Conservation (phyloP, 2,888 invertebrate genomes). For the Glaucopsyche alexis region DNA sequence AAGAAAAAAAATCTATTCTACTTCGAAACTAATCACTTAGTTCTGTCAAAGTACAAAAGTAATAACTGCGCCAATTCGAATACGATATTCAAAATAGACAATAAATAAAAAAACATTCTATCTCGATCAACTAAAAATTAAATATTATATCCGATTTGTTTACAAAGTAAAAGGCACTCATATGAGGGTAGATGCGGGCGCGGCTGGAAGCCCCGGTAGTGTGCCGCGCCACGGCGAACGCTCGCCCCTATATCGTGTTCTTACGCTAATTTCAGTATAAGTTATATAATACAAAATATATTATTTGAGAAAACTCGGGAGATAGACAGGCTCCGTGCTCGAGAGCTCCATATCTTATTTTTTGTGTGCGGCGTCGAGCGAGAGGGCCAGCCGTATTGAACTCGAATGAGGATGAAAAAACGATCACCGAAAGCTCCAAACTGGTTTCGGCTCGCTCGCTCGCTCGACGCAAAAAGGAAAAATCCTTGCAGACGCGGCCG, state of each 20-base stretch:
- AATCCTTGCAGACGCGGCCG: constrained; percentile 58
- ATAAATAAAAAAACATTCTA: constrained; percentile 78
- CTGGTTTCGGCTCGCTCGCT: constrained; percentile 69
- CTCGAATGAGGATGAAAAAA: constrained; percentile 57
- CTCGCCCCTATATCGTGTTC: constrained; percentile 37
- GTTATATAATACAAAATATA: constrained; percentile 55
- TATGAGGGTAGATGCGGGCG: constrained; percentile 49
- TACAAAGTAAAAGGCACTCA: constrained; percentile 75
- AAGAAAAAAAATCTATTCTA: constrained; percentile 74
- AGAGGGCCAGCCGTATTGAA: constrained; percentile 53
- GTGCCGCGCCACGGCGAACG: constrained; percentile 48
- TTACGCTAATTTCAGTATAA: constrained; percentile 29
- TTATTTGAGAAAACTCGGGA: constrained; percentile 58
- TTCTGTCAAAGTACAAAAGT: constrained; percentile 77
- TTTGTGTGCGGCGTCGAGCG: constrained; percentile 56
- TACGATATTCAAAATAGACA: constrained; percentile 74
- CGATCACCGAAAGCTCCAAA: constrained; percentile 71
- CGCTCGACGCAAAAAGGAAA: constrained; percentile 69
- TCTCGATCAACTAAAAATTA: constrained; percentile 77
- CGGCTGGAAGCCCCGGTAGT: constrained; percentile 60
- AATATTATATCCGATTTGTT: constrained; percentile 74
- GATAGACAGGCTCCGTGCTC: constrained; percentile 59
- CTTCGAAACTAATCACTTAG: constrained; percentile 74
- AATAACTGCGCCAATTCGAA: constrained; percentile 78
- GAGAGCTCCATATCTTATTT: constrained; percentile 51